A percentile compares a stretch with the other conserved stretches of the same genome.
These are phyloP conservation scores for Poeciliopsis paucimaculata DNA, from an alignment of 2,797 vertebrate genomes.

Conservation along the genomic window DNA sequence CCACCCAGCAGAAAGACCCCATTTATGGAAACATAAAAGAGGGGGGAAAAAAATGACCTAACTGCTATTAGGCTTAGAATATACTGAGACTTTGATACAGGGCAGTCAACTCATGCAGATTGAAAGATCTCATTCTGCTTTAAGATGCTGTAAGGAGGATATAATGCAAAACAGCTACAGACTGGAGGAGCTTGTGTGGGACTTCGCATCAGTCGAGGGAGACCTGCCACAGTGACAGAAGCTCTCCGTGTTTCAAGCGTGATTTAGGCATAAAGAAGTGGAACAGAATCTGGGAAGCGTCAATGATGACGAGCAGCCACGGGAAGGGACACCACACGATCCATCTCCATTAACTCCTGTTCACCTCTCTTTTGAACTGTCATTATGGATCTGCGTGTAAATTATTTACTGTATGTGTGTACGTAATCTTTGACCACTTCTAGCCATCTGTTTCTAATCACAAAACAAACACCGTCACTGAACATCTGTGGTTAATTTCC, in stretches of 20 bases:
- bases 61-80: slow-evolving; percentile 56
- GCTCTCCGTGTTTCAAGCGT: slow-evolving; percentile 42
- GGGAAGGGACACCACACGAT: slow-evolving; percentile 58
- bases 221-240: slow-evolving; percentile 43
- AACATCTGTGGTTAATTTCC: neutral
- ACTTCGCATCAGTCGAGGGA: slow-evolving; percentile 34
- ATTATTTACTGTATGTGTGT: slow-evolving; percentile 24
- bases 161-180: slow-evolving; percentile 71
- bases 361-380: slow-evolving; percentile 74
- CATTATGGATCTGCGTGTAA: slow-evolving; percentile 26
- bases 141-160: slow-evolving; percentile 58
- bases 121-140: slow-evolving; percentile 67
- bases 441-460: slow-evolving; percentile 37
- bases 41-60: slow-evolving; percentile 49
- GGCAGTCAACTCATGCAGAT: slow-evolving; percentile 58
- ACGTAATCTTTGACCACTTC: slow-evolving; percentile 15
- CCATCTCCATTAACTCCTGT: slow-evolving; percentile 71
- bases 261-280: slow-evolving; percentile 64
- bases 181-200: slow-evolving; percentile 8
- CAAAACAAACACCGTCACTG: neutral
- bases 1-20: slow-evolving; percentile 68
- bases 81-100: slow-evolving; percentile 66
- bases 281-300: slow-evolving; percentile 63
- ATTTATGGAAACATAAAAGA: slow-evolving; percentile 62
- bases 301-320: slow-evolving; percentile 63